These are phyloP conservation scores for Neogale vison DNA, from an alignment of 2,113 vertebrate species.

Conservation along the genomic window DNA sequence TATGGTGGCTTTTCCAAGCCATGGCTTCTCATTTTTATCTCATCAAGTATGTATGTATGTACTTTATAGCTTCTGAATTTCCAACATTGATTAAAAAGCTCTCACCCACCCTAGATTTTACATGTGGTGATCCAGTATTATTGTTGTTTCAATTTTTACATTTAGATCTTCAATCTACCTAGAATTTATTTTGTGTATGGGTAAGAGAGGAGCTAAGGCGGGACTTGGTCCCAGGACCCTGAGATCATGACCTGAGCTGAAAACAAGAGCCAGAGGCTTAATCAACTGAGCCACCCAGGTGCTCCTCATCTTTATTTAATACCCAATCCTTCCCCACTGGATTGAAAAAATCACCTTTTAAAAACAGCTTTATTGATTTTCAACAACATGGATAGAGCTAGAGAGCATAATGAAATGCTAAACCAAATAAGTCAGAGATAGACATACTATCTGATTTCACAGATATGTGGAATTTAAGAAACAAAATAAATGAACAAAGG, in stretches of 20 bases:
- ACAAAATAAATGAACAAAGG: neutral
- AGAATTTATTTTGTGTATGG: slow-evolving; percentile 17
- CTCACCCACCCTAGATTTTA: neutral
- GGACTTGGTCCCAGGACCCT: neutral
- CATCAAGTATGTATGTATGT: neutral
- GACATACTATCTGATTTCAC: neutral
- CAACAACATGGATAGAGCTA: neutral
- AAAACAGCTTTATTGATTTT: neutral
- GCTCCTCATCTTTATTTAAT: neutral
- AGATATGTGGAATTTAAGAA: neutral
- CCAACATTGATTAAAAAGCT: neutral
- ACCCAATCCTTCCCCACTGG: neutral
- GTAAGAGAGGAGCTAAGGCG: neutral
- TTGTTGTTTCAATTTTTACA: neutral
- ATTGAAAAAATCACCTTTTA: neutral
- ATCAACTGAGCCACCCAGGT: neutral
- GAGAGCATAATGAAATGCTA: neutral
- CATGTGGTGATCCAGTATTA: neutral
- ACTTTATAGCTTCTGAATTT: neutral
- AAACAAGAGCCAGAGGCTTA: neutral
- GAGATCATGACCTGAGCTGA: neutral
- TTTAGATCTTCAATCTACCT: neutral
- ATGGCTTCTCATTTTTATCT: neutral
- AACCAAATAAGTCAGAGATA: neutral
- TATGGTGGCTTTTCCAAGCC: neutral